These are phyloP conservation scores for Teleiodes luculella DNA, from an alignment of 2,888 invertebrate species.

Conservation along the genomic window DNA sequence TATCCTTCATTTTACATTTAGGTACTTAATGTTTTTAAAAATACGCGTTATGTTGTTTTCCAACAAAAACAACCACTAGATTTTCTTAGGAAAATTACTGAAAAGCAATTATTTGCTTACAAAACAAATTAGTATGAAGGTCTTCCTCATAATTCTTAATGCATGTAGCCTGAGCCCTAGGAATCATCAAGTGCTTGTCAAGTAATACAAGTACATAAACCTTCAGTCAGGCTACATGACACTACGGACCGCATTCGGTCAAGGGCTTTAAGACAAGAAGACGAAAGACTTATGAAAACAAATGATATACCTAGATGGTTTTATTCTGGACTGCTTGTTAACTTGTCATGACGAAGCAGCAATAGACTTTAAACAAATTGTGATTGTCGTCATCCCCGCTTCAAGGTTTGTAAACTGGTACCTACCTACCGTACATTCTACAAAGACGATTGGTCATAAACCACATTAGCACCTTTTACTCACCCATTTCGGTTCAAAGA, in stretches of 20 bases:
- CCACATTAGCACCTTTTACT: slow-evolving; percentile 44
- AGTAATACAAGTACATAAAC: slow-evolving; percentile 2
- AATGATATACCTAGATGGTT: neutral
- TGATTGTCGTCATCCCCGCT: neutral
- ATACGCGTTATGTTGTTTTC: no score
- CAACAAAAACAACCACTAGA: no score
- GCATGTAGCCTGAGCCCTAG: neutral
- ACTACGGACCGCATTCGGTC: neutral
- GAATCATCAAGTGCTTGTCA: slow-evolving; percentile 3
- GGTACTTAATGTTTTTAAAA: no score
- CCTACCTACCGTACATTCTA: slow-evolving; percentile 28
- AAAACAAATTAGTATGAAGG: no score
- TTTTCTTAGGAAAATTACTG: no score
- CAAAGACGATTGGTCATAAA: slow-evolving; percentile 26
- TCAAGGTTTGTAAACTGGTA: neutral
- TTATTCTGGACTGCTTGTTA: neutral
- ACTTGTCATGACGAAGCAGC: neutral
- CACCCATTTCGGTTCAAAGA: slow-evolving; percentile 30
- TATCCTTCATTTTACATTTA: no score
- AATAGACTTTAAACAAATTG: neutral
- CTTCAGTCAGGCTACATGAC: neutral
- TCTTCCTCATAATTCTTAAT: no score
- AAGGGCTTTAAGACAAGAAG: neutral
- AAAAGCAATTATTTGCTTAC: no score
- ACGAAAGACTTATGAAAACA: neutral